Percentiles rank a stretch among this genome's conserved stretches.
Conservation (phyloP, 2,113 vertebrate genomes). For the Nannospalax galili region DNA sequence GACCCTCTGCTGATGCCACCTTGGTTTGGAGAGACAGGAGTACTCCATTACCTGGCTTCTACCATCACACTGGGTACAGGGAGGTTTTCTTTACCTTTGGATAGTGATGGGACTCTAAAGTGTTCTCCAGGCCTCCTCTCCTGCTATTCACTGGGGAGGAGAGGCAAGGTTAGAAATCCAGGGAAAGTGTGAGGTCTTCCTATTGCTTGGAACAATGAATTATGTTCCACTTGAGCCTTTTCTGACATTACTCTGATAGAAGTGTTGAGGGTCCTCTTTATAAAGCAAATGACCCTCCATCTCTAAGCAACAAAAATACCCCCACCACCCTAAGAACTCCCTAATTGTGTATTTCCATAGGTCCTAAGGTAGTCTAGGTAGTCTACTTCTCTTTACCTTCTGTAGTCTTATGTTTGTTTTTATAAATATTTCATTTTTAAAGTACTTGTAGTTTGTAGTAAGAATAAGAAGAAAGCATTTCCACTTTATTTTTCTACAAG, state of each 20-base stretch:
- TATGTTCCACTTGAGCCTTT: neutral
- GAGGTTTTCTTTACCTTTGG: neutral
- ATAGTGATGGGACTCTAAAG: neutral
- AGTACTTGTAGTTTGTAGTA: neutral
- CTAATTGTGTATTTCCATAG: neutral
- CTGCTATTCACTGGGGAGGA: neutral
- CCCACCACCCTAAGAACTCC: neutral
- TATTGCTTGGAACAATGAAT: neutral
- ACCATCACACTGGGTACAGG: accelerated
- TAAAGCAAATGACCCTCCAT: neutral
- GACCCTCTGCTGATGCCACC: neutral
- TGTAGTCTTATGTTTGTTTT: neutral
- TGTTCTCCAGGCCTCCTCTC: neutral
- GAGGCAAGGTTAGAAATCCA: neutral
- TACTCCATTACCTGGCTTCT: neutral
- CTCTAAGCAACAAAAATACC: neutral
- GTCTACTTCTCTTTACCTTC: neutral
- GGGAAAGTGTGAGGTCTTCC: neutral
- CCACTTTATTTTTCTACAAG: neutral
- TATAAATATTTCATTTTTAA: neutral
- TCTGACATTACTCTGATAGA: neutral
- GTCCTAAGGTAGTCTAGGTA: neutral
- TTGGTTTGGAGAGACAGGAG: neutral
- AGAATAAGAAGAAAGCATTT: neutral
- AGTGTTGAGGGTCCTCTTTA: neutral